Percentiles rank a stretch among this genome's conserved stretches.
phyloP scores from a whole-genome alignment of 2,888 invertebrate species.

The Mythimna albipuncta region DNA sequence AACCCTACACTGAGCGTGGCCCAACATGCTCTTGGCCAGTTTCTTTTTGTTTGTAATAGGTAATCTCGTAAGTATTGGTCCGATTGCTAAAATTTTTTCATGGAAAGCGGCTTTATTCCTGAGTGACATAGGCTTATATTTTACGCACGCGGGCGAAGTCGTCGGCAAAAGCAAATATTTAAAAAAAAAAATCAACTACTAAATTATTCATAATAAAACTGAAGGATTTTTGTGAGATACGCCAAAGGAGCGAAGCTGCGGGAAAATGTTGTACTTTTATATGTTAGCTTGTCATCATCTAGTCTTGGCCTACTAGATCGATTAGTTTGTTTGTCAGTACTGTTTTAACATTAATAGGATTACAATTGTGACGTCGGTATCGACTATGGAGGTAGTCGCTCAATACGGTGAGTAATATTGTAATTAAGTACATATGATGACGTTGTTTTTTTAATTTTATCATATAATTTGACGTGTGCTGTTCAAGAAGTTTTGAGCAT shows the following conservation, averaged over 20 bases:
- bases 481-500: background rate
- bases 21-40: too few species aligned
- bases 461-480: background rate
- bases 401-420: slow-evolving; percentile 9
- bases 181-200: too few species aligned
- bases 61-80: too few species aligned
- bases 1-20: too few species aligned
- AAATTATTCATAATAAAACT: too few species aligned
- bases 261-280: background rate
- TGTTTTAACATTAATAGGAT: slow-evolving; percentile 1
- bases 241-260: background rate
- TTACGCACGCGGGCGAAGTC: too few species aligned
- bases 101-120: too few species aligned
- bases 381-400: background rate
- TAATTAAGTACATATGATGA: slow-evolving; percentile 3
- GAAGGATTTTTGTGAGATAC: background rate
- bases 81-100: too few species aligned
- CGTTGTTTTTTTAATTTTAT: background rate
- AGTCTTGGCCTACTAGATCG: slow-evolving; percentile 42
- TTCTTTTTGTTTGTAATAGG: too few species aligned
- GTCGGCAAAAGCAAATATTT: too few species aligned
- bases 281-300: slow-evolving; percentile 1
- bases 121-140: too few species aligned
- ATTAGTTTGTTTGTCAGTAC: background rate
- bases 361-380: slow-evolving; percentile 9